Base-by-base conservation (phyloP, 2,888 invertebrate genomes). In the Acheta domesticus region DNA sequence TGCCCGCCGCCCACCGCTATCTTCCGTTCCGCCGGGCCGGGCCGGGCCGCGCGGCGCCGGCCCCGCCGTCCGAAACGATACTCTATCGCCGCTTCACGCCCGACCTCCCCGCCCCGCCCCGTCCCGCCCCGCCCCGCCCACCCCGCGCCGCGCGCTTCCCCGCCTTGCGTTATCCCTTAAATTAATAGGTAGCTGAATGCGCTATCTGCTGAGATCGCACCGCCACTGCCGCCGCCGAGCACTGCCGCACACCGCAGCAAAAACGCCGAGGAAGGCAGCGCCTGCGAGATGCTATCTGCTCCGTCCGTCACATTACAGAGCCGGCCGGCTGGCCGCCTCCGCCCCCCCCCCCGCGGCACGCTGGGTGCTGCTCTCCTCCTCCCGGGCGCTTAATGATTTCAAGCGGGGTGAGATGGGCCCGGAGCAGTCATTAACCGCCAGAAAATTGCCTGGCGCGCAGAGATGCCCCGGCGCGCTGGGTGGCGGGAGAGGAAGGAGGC, bases 191-290 rank as follows among this genome's bases (percentile, higher is more conserved):
- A 62, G 62, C 62, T n/a, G 62, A 62, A 62, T n/a, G 62, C 12
- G 62, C 62, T 62, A 62, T 62, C 62, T 62, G 62, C 62, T 14
- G 8, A 62, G 62, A 62, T 62, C 62, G 62, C 62, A 19, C 62
- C 62, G 62, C 62, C 62, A n/a, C 62, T n/a, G 62, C 62, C n/a
- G 62, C 62, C 62, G n/a, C 62, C 62, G n/a, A 62, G 62, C 62
- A 62, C n/a, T n/a, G 62, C 62, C 62, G 62, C 62, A 19, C 62
- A 62, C 14, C 62, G 62, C 62, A n/a, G 62, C n/a, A 62, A 62
- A 62, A 62, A 62, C 62, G 2, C 16, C 62, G 11, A 19, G 62
- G 62, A 62, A n/a, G 62, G 62, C 62, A 14, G 8, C 62, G 62
- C 12, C 62, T n/a, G 16, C 62, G n/a, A 14, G 62, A 62, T 62